Percentiles rank a stretch among this genome's conserved stretches.
These are phyloP conservation scores for Antigone vipio DNA, from an alignment of 2,113 vertebrate genomes.

Conservation along the genomic window DNA sequence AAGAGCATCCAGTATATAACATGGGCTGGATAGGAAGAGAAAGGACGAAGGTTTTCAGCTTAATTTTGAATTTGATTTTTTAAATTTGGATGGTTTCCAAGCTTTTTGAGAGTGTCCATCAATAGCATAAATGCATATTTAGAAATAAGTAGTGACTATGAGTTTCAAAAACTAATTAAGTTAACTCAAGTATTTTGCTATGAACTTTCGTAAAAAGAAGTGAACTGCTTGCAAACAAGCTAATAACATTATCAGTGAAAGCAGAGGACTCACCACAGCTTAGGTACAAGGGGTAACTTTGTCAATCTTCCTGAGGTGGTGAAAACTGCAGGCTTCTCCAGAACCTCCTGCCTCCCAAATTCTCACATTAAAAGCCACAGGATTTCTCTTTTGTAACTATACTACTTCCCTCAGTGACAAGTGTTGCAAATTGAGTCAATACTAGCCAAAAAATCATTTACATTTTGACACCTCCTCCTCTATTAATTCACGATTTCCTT, in stretches of 20 bases:
- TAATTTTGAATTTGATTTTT: neutral
- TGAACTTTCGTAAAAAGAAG: neutral
- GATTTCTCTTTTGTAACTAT: neutral
- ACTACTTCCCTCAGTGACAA: neutral
- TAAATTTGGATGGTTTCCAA: neutral
- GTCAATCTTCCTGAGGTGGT: neutral
- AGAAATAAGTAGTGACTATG: neutral
- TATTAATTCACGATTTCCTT: constrained; percentile 20
- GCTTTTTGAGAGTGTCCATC: neutral
- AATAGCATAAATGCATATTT: neutral
- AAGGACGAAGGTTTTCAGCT: neutral
- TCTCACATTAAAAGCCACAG: neutral
- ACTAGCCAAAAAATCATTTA: neutral
- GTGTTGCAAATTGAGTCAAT: neutral
- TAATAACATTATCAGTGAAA: neutral
- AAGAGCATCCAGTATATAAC: neutral
- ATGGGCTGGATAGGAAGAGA: neutral
- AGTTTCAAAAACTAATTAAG: neutral
- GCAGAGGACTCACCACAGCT: neutral
- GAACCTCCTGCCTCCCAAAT: neutral
- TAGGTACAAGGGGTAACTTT: neutral
- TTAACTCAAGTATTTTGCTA: neutral
- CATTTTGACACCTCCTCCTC: constrained; percentile 26
- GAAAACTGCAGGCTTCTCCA: neutral
- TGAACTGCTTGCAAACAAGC: neutral